Percentiles rank a stretch among this genome's conserved stretches.
phyloP scores from a whole-genome alignment of 2,797 vertebrate species.

The Catamblyrhynchus diadema region DNA sequence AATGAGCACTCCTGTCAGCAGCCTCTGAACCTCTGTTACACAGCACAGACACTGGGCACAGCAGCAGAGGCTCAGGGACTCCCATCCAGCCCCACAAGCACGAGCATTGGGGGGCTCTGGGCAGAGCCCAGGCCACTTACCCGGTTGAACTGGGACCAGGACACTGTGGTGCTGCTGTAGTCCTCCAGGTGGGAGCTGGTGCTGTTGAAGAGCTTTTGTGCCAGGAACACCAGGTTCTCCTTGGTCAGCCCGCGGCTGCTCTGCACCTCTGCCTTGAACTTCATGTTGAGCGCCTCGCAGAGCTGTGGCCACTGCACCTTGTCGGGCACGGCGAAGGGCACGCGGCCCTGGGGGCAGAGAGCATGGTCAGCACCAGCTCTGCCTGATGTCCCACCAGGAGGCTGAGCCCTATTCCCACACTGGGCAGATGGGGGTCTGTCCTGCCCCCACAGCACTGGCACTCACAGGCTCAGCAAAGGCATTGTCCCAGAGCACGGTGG shows the following conservation, averaged over 20 bases:
- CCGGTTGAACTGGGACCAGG: conserved; percentile 96
- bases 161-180: conserved; percentile 87
- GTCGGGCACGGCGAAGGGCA: conserved; percentile 91
- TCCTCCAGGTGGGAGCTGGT: conserved; percentile 87
- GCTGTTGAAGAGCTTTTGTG: conserved; percentile 92
- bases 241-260: conserved; percentile 90
- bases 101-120: accelerated
- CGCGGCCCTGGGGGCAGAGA: conserved; percentile 79
- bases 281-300: conserved; percentile 93
- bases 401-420: accelerated
- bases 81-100: background rate
- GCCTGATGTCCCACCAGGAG: accelerated
- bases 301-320: conserved; percentile 94
- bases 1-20: background rate
- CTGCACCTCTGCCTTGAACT: conserved; percentile 96
- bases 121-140: conserved; percentile 61
- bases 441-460: background rate
- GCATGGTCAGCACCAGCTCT: background rate
- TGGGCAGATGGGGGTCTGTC: background rate
- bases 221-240: conserved; percentile 93
- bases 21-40: background rate
- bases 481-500: conserved; percentile 95
- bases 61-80: accelerated
- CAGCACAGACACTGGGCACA: accelerated
- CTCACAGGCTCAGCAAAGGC: conserved; percentile 94